Percentiles rank a stretch among this genome's conserved stretches.
Conservation (phyloP, 2,888 invertebrate genomes). For the Philereme vetulata region DNA sequence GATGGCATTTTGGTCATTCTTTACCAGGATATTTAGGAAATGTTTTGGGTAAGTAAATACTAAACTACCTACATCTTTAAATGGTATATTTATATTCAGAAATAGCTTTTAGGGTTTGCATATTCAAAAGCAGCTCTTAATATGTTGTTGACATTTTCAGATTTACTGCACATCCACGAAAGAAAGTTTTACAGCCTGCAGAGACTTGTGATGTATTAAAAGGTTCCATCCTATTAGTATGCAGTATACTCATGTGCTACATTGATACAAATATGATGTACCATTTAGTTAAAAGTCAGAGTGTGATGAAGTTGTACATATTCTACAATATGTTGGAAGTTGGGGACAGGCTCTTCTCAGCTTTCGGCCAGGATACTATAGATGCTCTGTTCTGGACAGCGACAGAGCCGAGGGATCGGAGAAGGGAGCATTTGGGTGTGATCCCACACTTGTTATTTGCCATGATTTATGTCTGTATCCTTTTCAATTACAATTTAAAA, state of each 20-base stretch:
- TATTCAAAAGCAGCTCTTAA: not conserved
- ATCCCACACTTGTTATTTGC: slow-evolving; percentile 96
- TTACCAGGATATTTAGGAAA: slow-evolving; percentile 88
- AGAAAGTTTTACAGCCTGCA: slow-evolving; percentile 90
- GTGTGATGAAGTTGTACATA: slow-evolving; percentile 99
- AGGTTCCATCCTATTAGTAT: slow-evolving; percentile 92
- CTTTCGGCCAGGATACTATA: slow-evolving; percentile 98
- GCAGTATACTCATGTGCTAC: slow-evolving; percentile 93
- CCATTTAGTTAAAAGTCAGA: slow-evolving; percentile 98
- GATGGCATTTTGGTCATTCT: slow-evolving; percentile 92
- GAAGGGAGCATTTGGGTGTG: slow-evolving; percentile 92
- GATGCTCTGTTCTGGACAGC: slow-evolving; percentile 99
- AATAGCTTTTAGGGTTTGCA: not conserved
- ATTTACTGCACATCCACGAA: slow-evolving; percentile 62
- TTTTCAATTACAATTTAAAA: slow-evolving; percentile 66
- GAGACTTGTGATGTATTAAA: slow-evolving; percentile 98
- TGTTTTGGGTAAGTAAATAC: slow-evolving; percentile 86
- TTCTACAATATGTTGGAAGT: slow-evolving; percentile 99
- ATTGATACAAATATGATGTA: slow-evolving; percentile 99
- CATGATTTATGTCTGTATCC: slow-evolving; percentile 97
- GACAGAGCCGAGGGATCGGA: slow-evolving; percentile 94
- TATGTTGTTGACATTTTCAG: slow-evolving; percentile 55
- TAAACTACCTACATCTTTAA: not conserved
- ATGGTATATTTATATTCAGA: not conserved
- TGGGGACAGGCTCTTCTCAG: slow-evolving; percentile 97